A percentile compares a stretch with the other conserved stretches of the same genome.
phyloP scores from a whole-genome alignment of 2,888 invertebrate species.

The Pammene aurita region DNA sequence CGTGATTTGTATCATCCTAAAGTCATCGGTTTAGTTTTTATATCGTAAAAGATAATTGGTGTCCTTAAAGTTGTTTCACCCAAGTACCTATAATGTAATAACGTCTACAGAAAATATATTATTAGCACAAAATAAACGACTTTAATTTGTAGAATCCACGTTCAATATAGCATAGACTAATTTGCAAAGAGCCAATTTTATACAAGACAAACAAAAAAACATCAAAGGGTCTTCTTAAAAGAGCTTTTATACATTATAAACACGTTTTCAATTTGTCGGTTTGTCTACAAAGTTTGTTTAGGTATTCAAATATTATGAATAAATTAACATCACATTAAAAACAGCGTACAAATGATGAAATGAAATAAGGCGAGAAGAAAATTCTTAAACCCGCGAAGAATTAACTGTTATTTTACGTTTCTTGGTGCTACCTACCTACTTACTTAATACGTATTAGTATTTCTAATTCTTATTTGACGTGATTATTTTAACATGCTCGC shows the following conservation, averaged over 20 bases:
- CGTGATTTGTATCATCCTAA: no score
- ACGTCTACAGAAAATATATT: background rate
- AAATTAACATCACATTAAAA: conserved; percentile 23
- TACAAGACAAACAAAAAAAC: conserved; percentile 27
- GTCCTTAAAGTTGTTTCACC: no score
- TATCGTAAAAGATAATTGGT: no score
- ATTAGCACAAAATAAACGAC: background rate
- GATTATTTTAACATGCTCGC: no score
- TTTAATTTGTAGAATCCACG: conserved; percentile 13
- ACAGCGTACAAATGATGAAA: conserved; percentile 14
- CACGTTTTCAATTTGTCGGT: conserved; percentile 28
- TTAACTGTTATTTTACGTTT: background rate
- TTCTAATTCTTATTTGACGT: background rate
- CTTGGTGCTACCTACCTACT: background rate
- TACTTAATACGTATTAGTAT: background rate
- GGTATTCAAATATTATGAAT: conserved; percentile 27
- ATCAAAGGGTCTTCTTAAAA: conserved; percentile 29
- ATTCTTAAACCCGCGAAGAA: background rate
- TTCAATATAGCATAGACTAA: conserved; percentile 25
- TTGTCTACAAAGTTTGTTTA: conserved; percentile 29
- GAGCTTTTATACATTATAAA: conserved; percentile 30
- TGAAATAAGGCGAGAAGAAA: background rate
- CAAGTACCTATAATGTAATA: no score
- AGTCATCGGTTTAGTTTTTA: no score
- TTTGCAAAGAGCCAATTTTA: conserved; percentile 31